Conservation (phyloP, 1,140 invertebrate species). For the Ostrea denselamellosa region DNA sequence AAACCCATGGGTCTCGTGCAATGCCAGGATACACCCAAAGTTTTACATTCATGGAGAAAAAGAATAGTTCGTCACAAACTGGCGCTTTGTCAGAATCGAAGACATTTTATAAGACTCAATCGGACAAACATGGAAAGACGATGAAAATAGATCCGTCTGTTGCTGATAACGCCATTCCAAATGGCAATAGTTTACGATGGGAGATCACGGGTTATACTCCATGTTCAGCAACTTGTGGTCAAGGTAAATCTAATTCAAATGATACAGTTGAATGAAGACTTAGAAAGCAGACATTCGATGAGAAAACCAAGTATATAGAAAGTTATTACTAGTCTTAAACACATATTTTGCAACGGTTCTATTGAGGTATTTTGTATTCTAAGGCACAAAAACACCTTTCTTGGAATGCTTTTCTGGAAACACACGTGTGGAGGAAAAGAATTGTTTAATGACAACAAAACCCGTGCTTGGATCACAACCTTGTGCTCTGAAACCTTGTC, state of each 20-base stretch:
- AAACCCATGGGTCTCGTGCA: background rate
- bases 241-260: conserved; percentile 31
- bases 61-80: background rate
- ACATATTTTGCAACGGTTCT: background rate
- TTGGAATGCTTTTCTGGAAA: conserved; percentile 34
- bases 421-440: background rate
- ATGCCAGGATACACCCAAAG: conserved; percentile 56
- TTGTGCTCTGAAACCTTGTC: conserved; percentile 10
- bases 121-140: background rate
- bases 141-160: background rate
- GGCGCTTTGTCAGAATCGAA: background rate
- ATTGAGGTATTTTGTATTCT: background rate
- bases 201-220: conserved; percentile 51
- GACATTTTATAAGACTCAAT: background rate
- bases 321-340: background rate
- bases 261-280: background rate
- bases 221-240: conserved; percentile 51
- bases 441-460: conserved; percentile 25
- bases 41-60: conserved; percentile 54
- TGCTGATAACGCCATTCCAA: conserved; percentile 24
- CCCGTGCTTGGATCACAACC: background rate
- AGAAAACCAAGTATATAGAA: background rate
- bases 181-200: conserved; percentile 45
- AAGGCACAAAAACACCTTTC: conserved; percentile 32
- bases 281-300: background rate